Conservation (phyloP, 2,888 invertebrate species). For the Erebia aethiops region DNA sequence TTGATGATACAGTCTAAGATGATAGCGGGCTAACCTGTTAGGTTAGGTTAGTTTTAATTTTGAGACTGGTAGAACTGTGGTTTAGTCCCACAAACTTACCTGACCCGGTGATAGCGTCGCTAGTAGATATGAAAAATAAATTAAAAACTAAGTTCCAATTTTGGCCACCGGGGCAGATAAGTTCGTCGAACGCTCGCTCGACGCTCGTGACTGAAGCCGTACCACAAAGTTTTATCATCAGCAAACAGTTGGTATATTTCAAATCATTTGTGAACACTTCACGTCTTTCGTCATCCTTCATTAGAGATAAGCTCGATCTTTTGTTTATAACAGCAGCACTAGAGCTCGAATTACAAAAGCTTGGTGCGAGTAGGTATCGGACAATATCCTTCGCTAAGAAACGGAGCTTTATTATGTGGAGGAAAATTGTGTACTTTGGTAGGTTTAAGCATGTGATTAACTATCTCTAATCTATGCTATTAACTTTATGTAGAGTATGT, state of each 20-base stretch:
- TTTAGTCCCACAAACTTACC: no score
- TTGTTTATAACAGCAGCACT: slow-evolving; percentile 48
- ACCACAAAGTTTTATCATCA: slow-evolving; percentile 53
- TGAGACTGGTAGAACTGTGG: no score
- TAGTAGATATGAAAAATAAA: no score
- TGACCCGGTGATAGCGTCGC: no score
- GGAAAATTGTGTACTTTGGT: background rate
- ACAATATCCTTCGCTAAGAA: slow-evolving; percentile 19
- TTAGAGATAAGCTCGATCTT: slow-evolving; percentile 52
- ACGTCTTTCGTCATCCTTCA: slow-evolving; percentile 52
- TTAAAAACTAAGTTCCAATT: no score
- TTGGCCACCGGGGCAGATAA: no score
- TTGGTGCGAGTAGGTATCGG: no score
- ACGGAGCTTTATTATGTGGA: slow-evolving; percentile 8
- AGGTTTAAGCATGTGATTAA: background rate
- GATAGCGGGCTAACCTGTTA: no score
- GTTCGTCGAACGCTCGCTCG: background rate
- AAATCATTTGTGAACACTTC: slow-evolving; percentile 61
- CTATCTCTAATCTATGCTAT: background rate
- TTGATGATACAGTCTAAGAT: no score
- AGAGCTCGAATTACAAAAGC: no score
- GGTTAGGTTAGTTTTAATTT: no score
- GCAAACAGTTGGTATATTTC: slow-evolving; percentile 57
- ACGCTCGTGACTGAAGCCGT: slow-evolving; percentile 39
- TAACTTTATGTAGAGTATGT: background rate